Evolutionary conservation across 2,888 invertebrate genomes (phyloP).

Genomic region (Andrena bicolor): DNA sequence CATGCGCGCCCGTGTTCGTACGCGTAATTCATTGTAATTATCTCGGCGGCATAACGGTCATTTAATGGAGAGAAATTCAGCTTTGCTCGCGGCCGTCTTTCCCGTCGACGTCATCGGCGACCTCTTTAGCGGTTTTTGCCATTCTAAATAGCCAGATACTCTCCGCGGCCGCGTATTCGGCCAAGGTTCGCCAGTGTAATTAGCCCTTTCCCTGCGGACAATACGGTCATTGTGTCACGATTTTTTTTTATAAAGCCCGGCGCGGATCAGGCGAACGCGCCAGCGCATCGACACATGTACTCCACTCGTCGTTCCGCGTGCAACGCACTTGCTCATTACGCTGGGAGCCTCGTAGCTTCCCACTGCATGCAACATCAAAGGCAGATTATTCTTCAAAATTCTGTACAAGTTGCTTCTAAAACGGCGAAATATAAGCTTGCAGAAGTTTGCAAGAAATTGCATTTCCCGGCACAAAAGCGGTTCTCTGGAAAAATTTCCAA

Average conservation of each 20-base stretch:
- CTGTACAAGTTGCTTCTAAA: not conserved
- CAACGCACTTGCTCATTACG: slow-evolving; percentile 46
- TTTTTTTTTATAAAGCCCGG: slow-evolving; percentile 47
- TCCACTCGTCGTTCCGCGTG: slow-evolving; percentile 1
- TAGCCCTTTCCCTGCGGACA: slow-evolving; percentile 53
- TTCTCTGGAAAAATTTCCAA: not conserved
- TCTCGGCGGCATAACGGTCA: slow-evolving; percentile 65
- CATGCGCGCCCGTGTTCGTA: slow-evolving; percentile 42
- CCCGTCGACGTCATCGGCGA: slow-evolving; percentile 43
- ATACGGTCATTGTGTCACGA: slow-evolving; percentile 55
- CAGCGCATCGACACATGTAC: not conserved
- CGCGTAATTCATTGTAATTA: slow-evolving; percentile 80
- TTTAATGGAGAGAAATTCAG: slow-evolving; percentile 63
- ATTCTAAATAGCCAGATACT: slow-evolving; percentile 1
- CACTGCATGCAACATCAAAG: slow-evolving; percentile 41
- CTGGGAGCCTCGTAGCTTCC: slow-evolving; percentile 31
- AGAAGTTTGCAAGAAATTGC: not conserved
- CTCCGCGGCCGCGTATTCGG: not conserved
- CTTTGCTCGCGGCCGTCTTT: slow-evolving; percentile 44
- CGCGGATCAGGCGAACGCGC: not conserved
- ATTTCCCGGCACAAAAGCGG: too few species aligned
- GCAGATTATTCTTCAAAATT: slow-evolving; percentile 26
- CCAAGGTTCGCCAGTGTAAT: slow-evolving; percentile 36
- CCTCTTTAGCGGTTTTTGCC: slow-evolving; percentile 46
- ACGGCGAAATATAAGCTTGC: not conserved